Percentiles rank a stretch among this genome's conserved stretches.
phyloP scores from a whole-genome alignment of 2,797 vertebrate genomes.

The Tragopan temminckii region DNA sequence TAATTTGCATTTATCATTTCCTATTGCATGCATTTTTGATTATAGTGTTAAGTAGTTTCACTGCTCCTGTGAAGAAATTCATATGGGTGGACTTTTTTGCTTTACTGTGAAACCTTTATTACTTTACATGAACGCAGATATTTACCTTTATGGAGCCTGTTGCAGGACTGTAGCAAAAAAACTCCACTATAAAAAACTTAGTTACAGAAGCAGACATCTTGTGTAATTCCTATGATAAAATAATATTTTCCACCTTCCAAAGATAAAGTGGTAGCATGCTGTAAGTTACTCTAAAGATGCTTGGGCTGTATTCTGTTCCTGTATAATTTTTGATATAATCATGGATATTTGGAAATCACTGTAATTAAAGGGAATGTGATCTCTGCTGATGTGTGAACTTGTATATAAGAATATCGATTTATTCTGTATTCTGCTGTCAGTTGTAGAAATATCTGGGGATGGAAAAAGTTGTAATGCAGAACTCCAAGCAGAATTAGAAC shows the following conservation, averaged over 20 bases:
- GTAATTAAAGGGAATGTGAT: conserved; percentile 14
- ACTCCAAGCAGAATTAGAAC: not conserved
- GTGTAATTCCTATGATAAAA: not conserved
- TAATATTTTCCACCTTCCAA: not conserved
- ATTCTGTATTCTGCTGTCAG: not conserved
- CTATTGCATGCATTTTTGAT: not conserved
- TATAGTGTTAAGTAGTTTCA: not conserved
- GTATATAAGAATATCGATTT: not conserved
- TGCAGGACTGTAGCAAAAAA: not conserved
- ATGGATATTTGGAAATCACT: not conserved
- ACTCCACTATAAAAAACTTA: not conserved
- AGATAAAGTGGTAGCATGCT: not conserved
- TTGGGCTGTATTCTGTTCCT: not conserved
- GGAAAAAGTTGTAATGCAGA: not conserved
- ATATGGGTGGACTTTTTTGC: not conserved
- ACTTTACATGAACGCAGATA: not conserved
- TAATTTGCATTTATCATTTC: not conserved
- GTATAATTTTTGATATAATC: not conserved
- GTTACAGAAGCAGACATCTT: not conserved
- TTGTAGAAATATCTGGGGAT: not conserved
- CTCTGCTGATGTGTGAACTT: not conserved
- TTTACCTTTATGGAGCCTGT: not conserved
- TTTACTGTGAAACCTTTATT: not conserved
- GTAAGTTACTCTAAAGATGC: not conserved
- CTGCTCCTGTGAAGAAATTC: not conserved